Evolutionary conservation across 1,140 invertebrate genomes (phyloP), one percentile per base, ranked within the genome.

Genomic region (Drosophila truncata): DNA sequence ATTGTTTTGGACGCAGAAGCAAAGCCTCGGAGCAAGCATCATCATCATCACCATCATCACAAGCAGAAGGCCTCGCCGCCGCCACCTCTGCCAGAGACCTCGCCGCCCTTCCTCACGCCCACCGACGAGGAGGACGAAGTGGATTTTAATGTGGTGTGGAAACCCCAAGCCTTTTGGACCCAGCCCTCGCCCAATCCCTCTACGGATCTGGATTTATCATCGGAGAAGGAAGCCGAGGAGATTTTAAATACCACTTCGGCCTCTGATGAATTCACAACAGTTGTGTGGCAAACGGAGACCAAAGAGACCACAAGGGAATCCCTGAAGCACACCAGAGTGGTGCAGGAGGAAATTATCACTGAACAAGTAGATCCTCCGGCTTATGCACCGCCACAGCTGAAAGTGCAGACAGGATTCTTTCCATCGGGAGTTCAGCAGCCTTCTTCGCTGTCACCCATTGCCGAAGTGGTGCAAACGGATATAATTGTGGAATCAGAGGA

Each of bases 41-140:
- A 47, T 10, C 42, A 46, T 6, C 42, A 66, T 11, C 76, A 76
- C 1, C 66, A 69, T n/a, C 73, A 74, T 0, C 64, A 86, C 18
- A 66, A 79, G 31, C 54, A 63, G 2, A 29, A 44, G 39, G 5
- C 25, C 6, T 67, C 70, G 13, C 80, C 80, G 23, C 84, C 84
- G 29, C 84, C 85, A 8, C 85, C 84, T 13, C 11, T 83, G 13
- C 83, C 84, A n/a, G 47, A 67, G 25, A 67, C 67, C 9, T 66
- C 77, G 1, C 84, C 84, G 6, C 84, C 84, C 1, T 73, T 57
- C 2, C 63, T 87, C 0, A 88, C 84, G 6, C 80, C 85, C 52
- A 80, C 57, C 37, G 84, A 67, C 23, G 79, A 79, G 6, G 44
- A 66, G n/a, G 84, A 67, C 27, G 79, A 79, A 4, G 44, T 66